Base-by-base conservation (phyloP, 2,888 invertebrate species). In the Petrolisthes cinctipes region DNA sequence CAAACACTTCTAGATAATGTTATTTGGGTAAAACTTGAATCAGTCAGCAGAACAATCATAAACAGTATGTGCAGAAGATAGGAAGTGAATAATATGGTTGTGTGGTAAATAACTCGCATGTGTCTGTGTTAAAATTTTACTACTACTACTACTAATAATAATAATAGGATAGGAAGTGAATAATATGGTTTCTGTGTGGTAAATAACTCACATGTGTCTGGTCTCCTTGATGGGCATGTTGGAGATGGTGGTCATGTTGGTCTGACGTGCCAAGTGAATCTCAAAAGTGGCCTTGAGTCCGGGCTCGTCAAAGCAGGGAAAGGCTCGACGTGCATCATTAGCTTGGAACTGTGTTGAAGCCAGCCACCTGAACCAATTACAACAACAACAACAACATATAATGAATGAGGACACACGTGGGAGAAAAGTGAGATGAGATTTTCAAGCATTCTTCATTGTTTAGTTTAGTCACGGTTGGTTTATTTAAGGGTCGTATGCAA, bases 301-400 rank as follows among this genome's bases (percentile, higher is more conserved):
- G 0, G 88, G 85, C 68, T 85, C 88, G 82, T 97, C 97, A 93
- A 97, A 97, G 93, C 97, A 97, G 0, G 97, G 97, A 93, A 97
- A 97, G 5, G 96, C 96, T 88, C 95, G 85, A 37, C 92, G 90
- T 11, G 92, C 92, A 82, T 92, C 91, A 57, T 92, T 92, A 0
- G 92, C 91, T 86, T 92, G 92, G 88, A 92, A 92, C 84, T 92
- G 93, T 5, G 94, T 94, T 5, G 93, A 92, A 0, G 93, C 93
- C 61, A 93, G 84, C 88, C 91, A 92, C 85, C 92, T 92, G 89
- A 37, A 37, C 37, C 37, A 37, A 37, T 37, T 37, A 37, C 37
- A 37, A 37, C 37, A n/a, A n/a, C n/a, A n/a, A n/a, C n/a, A n/a
- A n/a, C n/a, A 37, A 37, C 37, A 37, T 37, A 37, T 37, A 37